Base-by-base conservation (phyloP, 2,797 vertebrate species). In the Strix occidentalis region DNA sequence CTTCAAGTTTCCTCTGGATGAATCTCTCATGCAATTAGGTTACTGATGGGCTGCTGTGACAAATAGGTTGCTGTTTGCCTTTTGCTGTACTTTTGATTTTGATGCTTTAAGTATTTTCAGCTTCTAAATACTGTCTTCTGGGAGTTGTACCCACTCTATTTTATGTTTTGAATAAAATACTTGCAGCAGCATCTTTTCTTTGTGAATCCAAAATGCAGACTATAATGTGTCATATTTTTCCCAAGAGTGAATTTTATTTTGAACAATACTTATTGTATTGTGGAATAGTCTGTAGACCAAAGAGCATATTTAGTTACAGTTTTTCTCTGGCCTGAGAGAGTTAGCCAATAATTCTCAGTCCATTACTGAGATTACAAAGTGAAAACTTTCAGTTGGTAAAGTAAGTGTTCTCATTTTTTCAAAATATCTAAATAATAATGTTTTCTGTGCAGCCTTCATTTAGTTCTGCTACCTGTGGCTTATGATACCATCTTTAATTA, bases 1-100 rank as follows among this genome's bases (percentile, higher is more conserved):
- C 96, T 97, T 96, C 74, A 84, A 94, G 80, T 94, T 97, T 90
- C 61, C 82, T 96, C 85, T 97, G 95, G 92, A 93, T 94, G 58
- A 93, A 84, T 95, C 86, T 90, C 85, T 90, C 87, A 94, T 84
- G 83, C 87, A 93, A 94, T 96, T 92, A 95, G 60, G 74, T 78
- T 97, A 63, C 88, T 94, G 85, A 91, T 88, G 84, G 56, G 83
- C 92, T 96, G 92, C 86, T 8, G 1, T 93, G 90, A 95, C 87
- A 97, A 95, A 96, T 58, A 82, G 31, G 56, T 84, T 95, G 85
- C 53, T 5, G 17, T 95, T 96, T 96, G 78, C 57, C 90, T 97
- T 97, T 97, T 93, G 78, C 95, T 94, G 79, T 94, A 82, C 69
- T 95, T 96, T 65, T 60, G 87, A 95, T 97, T 93, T 96, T 72